These are phyloP conservation scores for Aelia acuminata DNA, from an alignment of 2,888 invertebrate genomes.

Conservation along the genomic window DNA sequence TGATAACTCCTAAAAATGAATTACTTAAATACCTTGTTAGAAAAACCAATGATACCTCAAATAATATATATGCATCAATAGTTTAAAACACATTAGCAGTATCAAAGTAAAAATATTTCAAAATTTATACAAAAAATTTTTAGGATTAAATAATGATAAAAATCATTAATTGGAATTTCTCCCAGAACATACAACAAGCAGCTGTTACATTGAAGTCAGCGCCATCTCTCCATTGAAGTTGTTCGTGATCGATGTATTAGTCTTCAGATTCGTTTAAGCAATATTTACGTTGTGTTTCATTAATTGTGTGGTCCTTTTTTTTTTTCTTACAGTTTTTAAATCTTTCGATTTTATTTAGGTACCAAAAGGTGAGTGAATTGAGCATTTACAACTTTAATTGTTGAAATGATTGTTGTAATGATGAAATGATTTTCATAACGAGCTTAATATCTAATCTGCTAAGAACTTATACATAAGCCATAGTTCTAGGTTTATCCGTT, in stretches of 20 bases:
- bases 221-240: slow-evolving; percentile 49
- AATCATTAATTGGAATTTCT: background rate
- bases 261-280: slow-evolving; percentile 39
- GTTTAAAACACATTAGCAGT: background rate
- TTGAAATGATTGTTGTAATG: background rate
- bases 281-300: slow-evolving; percentile 39
- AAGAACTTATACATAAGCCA: background rate
- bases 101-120: background rate
- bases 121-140: background rate
- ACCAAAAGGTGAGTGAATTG: slow-evolving; percentile 38
- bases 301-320: background rate
- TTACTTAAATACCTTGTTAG: background rate
- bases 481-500: background rate
- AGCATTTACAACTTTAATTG: too few species aligned
- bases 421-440: background rate
- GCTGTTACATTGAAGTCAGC: slow-evolving; percentile 34
- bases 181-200: background rate
- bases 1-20: background rate
- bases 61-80: background rate
- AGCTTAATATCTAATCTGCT: background rate
- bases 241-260: slow-evolving; percentile 51
- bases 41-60: slow-evolving; percentile 14
- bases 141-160: background rate
- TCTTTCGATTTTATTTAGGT: slow-evolving; percentile 52
- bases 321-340: slow-evolving; percentile 25